phyloP scores from a whole-genome alignment of 2,888 invertebrate genomes.

The Synergus gifuensis region DNA sequence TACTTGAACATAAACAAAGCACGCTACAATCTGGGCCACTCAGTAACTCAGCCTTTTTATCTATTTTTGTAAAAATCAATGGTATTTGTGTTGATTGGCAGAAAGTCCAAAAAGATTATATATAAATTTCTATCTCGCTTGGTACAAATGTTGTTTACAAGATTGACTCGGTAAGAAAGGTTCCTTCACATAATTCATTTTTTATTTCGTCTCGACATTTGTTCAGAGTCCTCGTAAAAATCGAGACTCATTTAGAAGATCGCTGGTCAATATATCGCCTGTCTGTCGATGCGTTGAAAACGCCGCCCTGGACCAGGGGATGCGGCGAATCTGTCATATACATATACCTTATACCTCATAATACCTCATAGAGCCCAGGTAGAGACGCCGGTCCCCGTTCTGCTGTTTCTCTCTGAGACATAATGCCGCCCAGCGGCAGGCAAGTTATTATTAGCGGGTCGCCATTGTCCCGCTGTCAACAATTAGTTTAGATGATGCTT shows the following conservation, averaged over 20 bases:
- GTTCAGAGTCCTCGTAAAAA: slow-evolving; percentile 37
- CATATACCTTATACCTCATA: slow-evolving; percentile 30
- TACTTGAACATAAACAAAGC: too few relatives aligned
- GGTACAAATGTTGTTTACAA: slow-evolving; percentile 6
- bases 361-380: slow-evolving; percentile 49
- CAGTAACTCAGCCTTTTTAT: too few relatives aligned
- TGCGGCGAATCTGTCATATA: slow-evolving; percentile 49
- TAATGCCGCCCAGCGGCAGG: slow-evolving; percentile 60
- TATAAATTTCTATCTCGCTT: not conserved
- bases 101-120: not conserved
- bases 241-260: slow-evolving; percentile 35
- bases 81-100: not conserved
- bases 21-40: too few relatives aligned
- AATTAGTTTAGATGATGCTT: slow-evolving; percentile 74
- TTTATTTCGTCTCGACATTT: slow-evolving; percentile 37
- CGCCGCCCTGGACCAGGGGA: slow-evolving; percentile 43
- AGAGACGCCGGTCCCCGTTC: slow-evolving; percentile 31
- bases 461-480: slow-evolving; percentile 74
- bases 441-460: slow-evolving; percentile 69
- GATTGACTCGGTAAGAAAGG: slow-evolving; percentile 1
- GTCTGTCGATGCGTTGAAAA: slow-evolving; percentile 45
- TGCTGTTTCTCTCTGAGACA: slow-evolving; percentile 39
- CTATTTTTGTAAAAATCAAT: too few relatives aligned
- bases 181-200: slow-evolving; percentile 20
- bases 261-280: slow-evolving; percentile 37